Evolutionary conservation across 2,888 invertebrate genomes (phyloP), one percentile per base, ranked within the genome.

Genomic region (Rhagophthalmus giganteus): DNA sequence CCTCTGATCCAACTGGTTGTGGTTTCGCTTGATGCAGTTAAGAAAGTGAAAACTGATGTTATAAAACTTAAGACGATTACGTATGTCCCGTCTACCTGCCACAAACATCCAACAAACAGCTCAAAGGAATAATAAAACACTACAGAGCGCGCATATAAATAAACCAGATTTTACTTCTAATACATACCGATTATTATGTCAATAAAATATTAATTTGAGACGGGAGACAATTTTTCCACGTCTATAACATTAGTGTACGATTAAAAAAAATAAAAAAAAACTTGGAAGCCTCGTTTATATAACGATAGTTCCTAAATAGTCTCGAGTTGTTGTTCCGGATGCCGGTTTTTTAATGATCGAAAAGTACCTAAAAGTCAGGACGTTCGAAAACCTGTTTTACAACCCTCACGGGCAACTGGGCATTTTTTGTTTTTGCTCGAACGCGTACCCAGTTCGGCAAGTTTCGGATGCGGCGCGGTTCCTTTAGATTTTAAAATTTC

Each of bases 271-370:
- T n/a, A n/a, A n/a, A n/a, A n/a, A n/a, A 27, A 9, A 12, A 11
- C 30, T 30, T 2, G 11, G 3, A 13, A 24, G 27, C n/a, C 10
- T 10, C 20, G 16, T 6, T 24, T 16, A 24, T 34, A 24, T 34
- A 6, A 34, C 20, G 24, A 24, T 24, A 16, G 10, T 10, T 15
- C 15, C 9, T 15, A 15, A 11, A 33, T n/a, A n/a, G n/a, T n/a
- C n/a, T n/a, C n/a, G n/a, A 41, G 31, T 38, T 53, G 41, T 28
- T 57, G 51, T 57, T 57, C 54, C 57, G 57, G 57, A 54, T 57
- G 52, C 48, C 54, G 52, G 52, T 52, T 55, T 57, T 57, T 55
- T 55, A 54, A 49, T 53, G 49, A 55, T 57, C 49, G 47, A 53
- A 56, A 57, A 46, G 45, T 51, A 54, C 50, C 54, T 54, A 51